These are phyloP conservation scores for Diabrotica undecimpunctata DNA, from an alignment of 1,140 invertebrate species.

Conservation along the genomic window DNA sequence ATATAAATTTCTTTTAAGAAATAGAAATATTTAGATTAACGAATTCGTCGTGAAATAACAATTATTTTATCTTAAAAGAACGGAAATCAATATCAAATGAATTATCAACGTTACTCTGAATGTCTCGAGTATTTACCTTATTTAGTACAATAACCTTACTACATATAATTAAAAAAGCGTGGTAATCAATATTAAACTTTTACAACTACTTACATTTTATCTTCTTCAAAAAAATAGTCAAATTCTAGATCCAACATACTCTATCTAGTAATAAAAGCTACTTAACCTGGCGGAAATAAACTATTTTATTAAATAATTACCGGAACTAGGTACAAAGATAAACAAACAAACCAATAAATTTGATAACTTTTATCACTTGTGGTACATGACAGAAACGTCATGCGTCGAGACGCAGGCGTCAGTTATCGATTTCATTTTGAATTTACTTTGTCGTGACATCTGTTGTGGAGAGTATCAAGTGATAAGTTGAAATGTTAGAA, in stretches of 20 bases:
- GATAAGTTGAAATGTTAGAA: too few species aligned
- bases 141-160: too few species aligned
- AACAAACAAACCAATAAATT: neutral
- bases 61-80: constrained; percentile 3
- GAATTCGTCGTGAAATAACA: too few species aligned
- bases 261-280: neutral
- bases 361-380: constrained; percentile 5
- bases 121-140: too few species aligned
- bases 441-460: neutral
- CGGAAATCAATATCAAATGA: neutral
- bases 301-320: neutral
- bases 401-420: constrained; percentile 11
- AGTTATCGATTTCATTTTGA: neutral
- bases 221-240: constrained; percentile 82
- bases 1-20: too few species aligned
- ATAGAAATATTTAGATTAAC: too few species aligned
- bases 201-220: constrained; percentile 67
- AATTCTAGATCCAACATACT: constrained; percentile 68
- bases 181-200: too few species aligned
- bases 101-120: too few species aligned
- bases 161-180: too few species aligned
- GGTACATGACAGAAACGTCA: constrained; percentile 11
- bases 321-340: neutral
- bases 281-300: too few species aligned
- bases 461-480: neutral